Conservation (phyloP, 1,140 invertebrate genomes). For the Phocides pigmalion region DNA sequence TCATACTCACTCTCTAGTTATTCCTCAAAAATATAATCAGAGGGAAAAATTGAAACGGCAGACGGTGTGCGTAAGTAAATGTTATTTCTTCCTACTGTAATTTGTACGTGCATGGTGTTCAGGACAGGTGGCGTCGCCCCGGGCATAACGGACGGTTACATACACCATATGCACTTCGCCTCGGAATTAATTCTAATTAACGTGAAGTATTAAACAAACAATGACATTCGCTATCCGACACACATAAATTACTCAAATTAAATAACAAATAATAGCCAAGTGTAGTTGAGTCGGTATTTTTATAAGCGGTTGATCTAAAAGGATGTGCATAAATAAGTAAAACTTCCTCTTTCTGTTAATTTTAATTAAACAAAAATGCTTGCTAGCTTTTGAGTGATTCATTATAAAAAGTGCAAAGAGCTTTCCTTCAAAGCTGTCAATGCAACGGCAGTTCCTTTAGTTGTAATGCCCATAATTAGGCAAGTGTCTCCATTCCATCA, state of each 20-base stretch:
- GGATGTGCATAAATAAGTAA: no score
- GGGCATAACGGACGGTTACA: conserved; percentile 7
- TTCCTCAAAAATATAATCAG: no score
- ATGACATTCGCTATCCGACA: conserved; percentile 18
- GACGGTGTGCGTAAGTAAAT: conserved; percentile 1
- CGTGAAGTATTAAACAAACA: conserved; percentile 26
- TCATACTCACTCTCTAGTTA: no score
- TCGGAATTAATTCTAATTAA: conserved; percentile 16
- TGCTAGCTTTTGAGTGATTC: no score
- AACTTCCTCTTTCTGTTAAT: no score
- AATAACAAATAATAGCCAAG: not conserved
- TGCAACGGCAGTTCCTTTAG: no score
- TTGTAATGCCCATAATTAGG: no score
- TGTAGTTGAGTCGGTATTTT: not conserved
- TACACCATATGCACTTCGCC: conserved; percentile 14
- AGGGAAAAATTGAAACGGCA: no score
- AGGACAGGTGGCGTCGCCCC: conserved; percentile 16
- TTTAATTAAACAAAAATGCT: no score
- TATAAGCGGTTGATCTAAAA: not conserved
- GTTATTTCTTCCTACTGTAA: conserved; percentile 37
- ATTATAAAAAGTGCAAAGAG: no score
- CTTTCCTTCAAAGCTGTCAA: no score
- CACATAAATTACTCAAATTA: conserved; percentile 21
- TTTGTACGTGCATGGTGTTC: not conserved
- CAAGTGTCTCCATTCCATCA: no score